Evolutionary conservation across 2,113 vertebrate genomes (phyloP).

Genomic region (Eleginops maclovinus): DNA sequence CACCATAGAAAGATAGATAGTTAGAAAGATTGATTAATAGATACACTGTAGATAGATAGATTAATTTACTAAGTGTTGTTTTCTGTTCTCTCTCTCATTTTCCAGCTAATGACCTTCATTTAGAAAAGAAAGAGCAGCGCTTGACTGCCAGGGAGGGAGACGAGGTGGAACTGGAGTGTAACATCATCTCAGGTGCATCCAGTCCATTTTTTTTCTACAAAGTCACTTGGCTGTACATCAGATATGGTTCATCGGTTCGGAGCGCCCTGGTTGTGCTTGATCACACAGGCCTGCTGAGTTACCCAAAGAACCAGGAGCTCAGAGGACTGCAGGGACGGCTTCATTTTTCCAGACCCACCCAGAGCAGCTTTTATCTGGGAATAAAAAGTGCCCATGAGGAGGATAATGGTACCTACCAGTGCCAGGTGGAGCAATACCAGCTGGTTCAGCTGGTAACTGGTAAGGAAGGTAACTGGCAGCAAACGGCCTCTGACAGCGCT

Average conservation of each 20-base stretch:
- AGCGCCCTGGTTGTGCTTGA: slow-evolving; percentile 57
- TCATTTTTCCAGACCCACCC: slow-evolving; percentile 60
- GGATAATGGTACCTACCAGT: slow-evolving; percentile 76
- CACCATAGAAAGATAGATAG: too few species aligned
- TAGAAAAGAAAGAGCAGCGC: slow-evolving; percentile 28
- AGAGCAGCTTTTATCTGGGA: slow-evolving; percentile 59
- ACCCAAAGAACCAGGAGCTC: neutral
- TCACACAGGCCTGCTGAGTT: slow-evolving; percentile 67
- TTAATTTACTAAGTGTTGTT: neutral
- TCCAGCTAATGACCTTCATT: slow-evolving; percentile 63
- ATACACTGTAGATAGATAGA: too few species aligned
- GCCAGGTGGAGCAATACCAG: slow-evolving; percentile 75
- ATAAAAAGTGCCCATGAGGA: slow-evolving; percentile 53
- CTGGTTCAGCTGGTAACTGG: too few species aligned
- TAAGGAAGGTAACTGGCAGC: slow-evolving; percentile 63
- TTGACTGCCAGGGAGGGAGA: slow-evolving; percentile 54
- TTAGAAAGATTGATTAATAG: too few species aligned
- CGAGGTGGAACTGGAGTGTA: slow-evolving; percentile 58
- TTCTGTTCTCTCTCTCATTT: neutral
- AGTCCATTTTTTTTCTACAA: slow-evolving; percentile 61
- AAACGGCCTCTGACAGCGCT: slow-evolving; percentile 52
- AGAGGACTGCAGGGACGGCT: slow-evolving; percentile 60
- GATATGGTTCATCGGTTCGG: neutral
- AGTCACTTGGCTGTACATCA: slow-evolving; percentile 69
- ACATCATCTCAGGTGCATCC: slow-evolving; percentile 47